Conservation (phyloP, 2,888 invertebrate genomes). For the Drepana falcataria region DNA sequence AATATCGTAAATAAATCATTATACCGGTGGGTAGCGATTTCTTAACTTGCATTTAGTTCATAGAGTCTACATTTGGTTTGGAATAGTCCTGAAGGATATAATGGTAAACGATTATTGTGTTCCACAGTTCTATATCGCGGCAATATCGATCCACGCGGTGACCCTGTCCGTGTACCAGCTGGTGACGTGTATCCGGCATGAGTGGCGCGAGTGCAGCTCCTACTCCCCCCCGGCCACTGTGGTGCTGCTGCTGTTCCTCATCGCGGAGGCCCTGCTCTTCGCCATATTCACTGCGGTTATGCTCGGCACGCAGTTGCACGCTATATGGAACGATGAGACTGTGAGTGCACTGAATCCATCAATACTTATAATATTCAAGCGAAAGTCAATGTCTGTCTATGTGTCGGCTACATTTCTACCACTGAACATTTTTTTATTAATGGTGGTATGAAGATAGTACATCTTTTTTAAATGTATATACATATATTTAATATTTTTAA, state of each 20-base stretch:
- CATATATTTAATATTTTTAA: too few relatives aligned
- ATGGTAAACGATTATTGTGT: not conserved
- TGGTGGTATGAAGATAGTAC: too few relatives aligned
- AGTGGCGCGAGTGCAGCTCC: constrained; percentile 96
- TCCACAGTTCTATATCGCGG: constrained; percentile 95
- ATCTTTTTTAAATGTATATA: too few relatives aligned
- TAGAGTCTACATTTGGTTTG: too few relatives aligned
- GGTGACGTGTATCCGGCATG: constrained; percentile 92
- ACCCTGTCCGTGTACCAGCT: constrained; percentile 96
- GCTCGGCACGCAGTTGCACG: constrained; percentile 97
- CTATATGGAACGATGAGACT: constrained; percentile 99
- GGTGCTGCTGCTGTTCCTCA: constrained; percentile 91
- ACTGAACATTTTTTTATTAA: too few relatives aligned
- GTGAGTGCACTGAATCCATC: constrained; percentile 64
- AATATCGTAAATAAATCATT: too few relatives aligned
- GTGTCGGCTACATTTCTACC: too few relatives aligned
- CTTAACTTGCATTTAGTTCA: too few relatives aligned
- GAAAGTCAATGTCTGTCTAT: not conserved
- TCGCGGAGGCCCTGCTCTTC: constrained; percentile 96
- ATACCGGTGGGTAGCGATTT: too few relatives aligned
- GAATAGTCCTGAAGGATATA: not conserved
- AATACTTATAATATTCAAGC: not conserved
- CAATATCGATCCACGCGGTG: constrained; percentile 95
- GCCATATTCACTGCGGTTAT: constrained; percentile 98
- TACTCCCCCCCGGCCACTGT: constrained; percentile 98